Evolutionary conservation across 2,113 vertebrate species (phyloP).

Genomic region (Salvator merianae): DNA sequence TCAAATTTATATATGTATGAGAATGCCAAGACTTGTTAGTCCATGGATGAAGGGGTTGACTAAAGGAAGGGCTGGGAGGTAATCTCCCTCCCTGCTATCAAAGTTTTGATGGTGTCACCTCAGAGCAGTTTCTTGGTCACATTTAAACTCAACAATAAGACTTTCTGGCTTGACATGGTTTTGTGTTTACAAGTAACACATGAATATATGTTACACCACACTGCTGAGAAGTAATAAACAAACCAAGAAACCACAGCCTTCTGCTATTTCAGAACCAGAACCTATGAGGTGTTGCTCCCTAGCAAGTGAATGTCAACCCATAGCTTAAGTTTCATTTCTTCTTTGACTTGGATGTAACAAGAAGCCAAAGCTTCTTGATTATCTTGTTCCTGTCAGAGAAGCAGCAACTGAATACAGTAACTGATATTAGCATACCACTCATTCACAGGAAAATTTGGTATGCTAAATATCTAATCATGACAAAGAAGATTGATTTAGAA

Average conservation of each 20-base stretch:
- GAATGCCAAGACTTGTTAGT: background rate
- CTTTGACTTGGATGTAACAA: background rate
- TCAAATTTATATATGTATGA: background rate
- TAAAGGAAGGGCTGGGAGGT: background rate
- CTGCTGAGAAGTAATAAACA: background rate
- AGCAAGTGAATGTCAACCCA: background rate
- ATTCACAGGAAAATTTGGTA: background rate
- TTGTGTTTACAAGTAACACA: too few relatives aligned
- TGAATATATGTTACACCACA: background rate
- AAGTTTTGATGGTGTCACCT: too few relatives aligned
- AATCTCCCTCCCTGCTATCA: too few relatives aligned
- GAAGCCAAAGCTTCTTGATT: background rate
- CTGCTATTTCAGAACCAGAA: background rate
- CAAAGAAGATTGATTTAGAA: background rate
- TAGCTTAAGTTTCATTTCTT: background rate
- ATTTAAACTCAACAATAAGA: background rate
- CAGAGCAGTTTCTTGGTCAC: too few relatives aligned
- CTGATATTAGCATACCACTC: too few relatives aligned
- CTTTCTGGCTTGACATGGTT: background rate
- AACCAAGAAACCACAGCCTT: background rate
- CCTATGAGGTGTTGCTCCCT: too few relatives aligned
- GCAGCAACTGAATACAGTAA: background rate
- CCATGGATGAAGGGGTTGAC: background rate
- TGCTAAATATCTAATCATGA: background rate
- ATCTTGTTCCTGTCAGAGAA: background rate